Evolutionary conservation across 2,797 vertebrate genomes (phyloP), one percentile per base, ranked within the genome.

Genomic region (Muraenolepis orangiensis): DNA sequence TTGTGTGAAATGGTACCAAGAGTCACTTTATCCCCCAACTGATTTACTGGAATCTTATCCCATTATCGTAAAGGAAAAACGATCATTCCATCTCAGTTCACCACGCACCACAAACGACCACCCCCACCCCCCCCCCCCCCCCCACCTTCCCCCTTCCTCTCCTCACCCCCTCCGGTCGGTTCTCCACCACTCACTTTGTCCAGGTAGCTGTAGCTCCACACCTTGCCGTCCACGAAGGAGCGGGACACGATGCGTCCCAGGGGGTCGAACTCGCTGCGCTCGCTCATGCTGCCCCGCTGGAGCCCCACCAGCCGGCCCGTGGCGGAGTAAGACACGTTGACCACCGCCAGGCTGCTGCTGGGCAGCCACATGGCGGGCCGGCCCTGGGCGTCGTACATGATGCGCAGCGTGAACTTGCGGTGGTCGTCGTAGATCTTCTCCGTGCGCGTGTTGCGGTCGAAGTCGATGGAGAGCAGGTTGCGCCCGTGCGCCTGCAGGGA

Each of bases 371-470:
- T 97, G 18, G 98, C 97, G 0, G 98, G 98, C 4, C 97, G 94
- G 40, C 98, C 98, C 84, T 97, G 95, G n/a, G 96, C 95, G 75
- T 99, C 98, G 0, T 99, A 99, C 82, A 99, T 98, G 89, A 99
- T 99, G 85, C 97, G 94, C 79, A 99, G 91, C 0, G 96, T 98
- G 86, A 99, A 99, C 82, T 99, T 99, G 12, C 98, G 94, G 91
- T 99, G 98, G 77, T 99, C 98, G 0, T 99, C 98, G 1, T 99
- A 99, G 85, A 99, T 98, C 93, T 99, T 99, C 86, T 99, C 98
- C 0, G 98, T 99, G 70, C 97, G 96, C 0, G 98, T 99, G 90
- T 99, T 99, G 46, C 98, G 94, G 91, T 99, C 97, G 6, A 98
- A 99, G 87, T 99, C 98, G 0, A 99, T 99, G 76, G 98, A 99